Evolutionary conservation across 2,113 vertebrate species (phyloP), one percentile per base, ranked within the genome.

Genomic region (Phyllopteryx taeniolatus): DNA sequence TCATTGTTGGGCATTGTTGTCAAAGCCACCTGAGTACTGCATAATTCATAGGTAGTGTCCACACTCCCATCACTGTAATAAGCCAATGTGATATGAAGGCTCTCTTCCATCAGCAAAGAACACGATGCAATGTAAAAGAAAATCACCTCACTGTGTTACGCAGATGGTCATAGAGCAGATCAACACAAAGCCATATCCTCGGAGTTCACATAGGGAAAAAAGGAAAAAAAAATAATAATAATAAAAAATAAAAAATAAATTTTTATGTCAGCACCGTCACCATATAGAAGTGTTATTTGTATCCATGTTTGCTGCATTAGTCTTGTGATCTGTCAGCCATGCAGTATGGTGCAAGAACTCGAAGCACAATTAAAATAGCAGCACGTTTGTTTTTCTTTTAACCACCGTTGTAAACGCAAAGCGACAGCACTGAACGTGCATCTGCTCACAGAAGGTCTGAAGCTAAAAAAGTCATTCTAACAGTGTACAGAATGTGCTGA

Each of bases 21-120:
- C 68, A 73, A 53, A 84, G 76, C 71, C 78, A 70, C 73, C 75
- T 62, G 78, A 76, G 70, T 80, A 70, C 60, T 90, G 79, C 85
- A 91, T 89, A 83, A 89, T 90, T 83, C 85, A 90, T 86, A 71
- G 72, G 53, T 17, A 64, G 65, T 72, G 79, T 73, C 74, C 73
- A 71, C 77, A 42, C 67, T 82, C 79, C 70, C 68, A 70, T 83
- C 79, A 71, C 61, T 76, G 75, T 83, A 84, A 87, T 88, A 84
- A 86, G 78, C 68, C 59, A 44, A 54, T 60, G 71, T 84, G 84
- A 77, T 82, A 83, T 15, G 9, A 83, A 77, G 79, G 68, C 68
- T 75, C 72, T 82, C 85, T 75, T 76, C 13, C 2, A 7, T 33
- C 65, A 61, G 63, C 59, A 73, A 77, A 61, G 54, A 82, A 14